A percentile compares a stretch with the other conserved stretches of the same genome.
Conservation (phyloP, 2,113 vertebrate genomes). For the Origma solitaria region DNA sequence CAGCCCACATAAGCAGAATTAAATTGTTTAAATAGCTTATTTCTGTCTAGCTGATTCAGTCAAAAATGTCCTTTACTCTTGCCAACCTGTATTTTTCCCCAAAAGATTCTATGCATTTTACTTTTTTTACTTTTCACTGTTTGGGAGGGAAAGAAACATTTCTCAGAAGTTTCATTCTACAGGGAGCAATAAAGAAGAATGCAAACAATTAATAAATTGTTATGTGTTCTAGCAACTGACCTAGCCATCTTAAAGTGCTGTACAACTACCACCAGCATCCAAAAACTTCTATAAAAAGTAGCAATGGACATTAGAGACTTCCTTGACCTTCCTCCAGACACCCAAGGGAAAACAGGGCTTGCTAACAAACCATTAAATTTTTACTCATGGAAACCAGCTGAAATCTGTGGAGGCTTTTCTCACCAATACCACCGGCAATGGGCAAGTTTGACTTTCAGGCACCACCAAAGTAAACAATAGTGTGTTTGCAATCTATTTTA, state of each 20-base stretch:
- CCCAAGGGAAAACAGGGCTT: background rate
- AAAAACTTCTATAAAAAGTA: background rate
- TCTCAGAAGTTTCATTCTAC: background rate
- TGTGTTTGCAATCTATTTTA: background rate
- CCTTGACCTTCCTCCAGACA: background rate
- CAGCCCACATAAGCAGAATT: background rate
- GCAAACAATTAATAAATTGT: background rate
- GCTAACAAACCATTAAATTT: background rate
- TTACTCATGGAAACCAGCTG: background rate
- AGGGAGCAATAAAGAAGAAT: background rate
- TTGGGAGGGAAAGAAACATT: background rate
- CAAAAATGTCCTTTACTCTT: background rate
- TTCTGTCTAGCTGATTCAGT: background rate
- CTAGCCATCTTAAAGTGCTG: background rate
- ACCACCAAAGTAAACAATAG: background rate
- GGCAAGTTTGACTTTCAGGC: background rate
- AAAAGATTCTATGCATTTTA: background rate
- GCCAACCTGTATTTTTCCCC: rapidly evolving
- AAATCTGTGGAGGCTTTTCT: background rate
- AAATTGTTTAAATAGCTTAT: background rate
- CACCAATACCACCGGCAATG: background rate
- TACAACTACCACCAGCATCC: background rate
- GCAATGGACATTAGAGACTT: background rate
- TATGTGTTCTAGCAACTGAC: background rate
- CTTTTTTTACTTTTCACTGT: background rate